Evolutionary conservation across 2,888 invertebrate species (phyloP), one percentile per base, ranked within the genome.

Genomic region (Meteorus cinctellus): DNA sequence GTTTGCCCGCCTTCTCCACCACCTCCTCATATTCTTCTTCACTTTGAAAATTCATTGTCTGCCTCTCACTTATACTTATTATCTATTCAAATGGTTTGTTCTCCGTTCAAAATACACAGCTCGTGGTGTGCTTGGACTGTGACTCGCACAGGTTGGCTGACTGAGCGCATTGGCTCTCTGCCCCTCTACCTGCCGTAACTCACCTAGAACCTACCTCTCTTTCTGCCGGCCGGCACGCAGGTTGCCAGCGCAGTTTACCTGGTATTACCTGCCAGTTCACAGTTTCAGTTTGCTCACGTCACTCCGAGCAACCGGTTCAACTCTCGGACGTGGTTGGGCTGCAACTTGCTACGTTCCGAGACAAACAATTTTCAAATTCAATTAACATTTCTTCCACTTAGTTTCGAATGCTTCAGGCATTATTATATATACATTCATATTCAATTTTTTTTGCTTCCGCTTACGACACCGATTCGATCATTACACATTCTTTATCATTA

Each of bases 211-310:
- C 72, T 34, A 48, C 55, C 69, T 55, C 78, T 59, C 62, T 66
- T 77, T 72, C 75, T 68, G 78, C 79, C 80, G 76, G 76, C 80
- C 79, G 78, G 77, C 80, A 74, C 78, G 82, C 87, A 85, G 87
- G 85, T 87, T 86, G 79, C 81, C 79, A 75, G 74, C 77, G 71
- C 78, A 87, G 88, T 86, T 89, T 88, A 89, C 89, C 88, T 89
- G 89, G 88, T 85, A 86, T 86, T 88, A 89, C 88, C 87, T 88
- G 87, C 84, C 85, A 82, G 83, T 84, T 83, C 81, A 85, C 84
- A 85, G 86, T 85, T 87, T 89, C 85, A 89, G 89, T 89, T 89
- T 86, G 86, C 88, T 89, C 88, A 87, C 88, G 89, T 89, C 88
- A 87, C 88, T 89, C 84, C 84, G 87, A 89, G 86, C 88, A 89